Conservation (phyloP, 2,113 vertebrate genomes). For the Pelecanus crispus region DNA sequence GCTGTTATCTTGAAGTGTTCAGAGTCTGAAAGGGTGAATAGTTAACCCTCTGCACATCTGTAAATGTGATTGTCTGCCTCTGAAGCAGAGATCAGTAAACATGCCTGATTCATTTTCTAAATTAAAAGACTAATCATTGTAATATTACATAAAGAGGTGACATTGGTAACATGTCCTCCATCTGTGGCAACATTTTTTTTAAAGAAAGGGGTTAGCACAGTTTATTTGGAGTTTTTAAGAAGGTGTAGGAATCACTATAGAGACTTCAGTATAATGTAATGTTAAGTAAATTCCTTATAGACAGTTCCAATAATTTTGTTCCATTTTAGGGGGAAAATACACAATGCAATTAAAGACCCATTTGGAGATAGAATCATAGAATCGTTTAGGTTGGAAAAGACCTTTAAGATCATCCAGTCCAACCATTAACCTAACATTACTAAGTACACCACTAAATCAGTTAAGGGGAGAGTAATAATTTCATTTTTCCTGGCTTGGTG, state of each 20-base stretch:
- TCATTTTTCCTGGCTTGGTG: no score
- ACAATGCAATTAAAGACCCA: background rate
- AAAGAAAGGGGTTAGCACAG: background rate
- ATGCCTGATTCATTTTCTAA: background rate
- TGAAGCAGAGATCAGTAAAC: background rate
- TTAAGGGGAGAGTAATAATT: no score
- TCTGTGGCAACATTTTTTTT: background rate
- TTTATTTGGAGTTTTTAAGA: background rate
- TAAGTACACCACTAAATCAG: no score
- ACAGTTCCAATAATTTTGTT: background rate
- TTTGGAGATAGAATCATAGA: no score
- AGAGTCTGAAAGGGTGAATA: background rate
- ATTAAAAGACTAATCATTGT: background rate
- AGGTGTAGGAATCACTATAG: background rate
- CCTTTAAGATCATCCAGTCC: no score
- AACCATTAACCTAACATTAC: no score
- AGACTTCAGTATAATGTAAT: background rate
- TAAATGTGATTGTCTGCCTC: background rate
- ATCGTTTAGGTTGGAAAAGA: no score
- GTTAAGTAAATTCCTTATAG: background rate
- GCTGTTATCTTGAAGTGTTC: background rate
- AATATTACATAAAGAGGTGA: background rate
- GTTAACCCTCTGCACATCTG: background rate
- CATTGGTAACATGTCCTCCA: background rate
- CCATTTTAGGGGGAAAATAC: background rate